Percentiles rank a stretch among this genome's conserved stretches.
Conservation (phyloP, 2,797 vertebrate species). For the Sebastes nivosus region DNA sequence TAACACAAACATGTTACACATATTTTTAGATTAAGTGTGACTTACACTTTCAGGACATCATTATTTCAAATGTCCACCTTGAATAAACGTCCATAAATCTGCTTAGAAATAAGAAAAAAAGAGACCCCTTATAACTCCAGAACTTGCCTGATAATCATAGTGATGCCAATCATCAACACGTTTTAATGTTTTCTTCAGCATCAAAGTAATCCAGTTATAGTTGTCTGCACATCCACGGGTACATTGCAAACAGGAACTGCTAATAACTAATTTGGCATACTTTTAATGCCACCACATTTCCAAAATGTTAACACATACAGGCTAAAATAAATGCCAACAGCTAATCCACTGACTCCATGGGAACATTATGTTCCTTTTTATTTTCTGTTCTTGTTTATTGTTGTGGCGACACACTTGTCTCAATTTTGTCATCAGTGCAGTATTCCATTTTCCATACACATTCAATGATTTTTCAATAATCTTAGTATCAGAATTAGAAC, state of each 20-base stretch:
- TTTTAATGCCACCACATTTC: neutral
- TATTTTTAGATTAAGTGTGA: neutral
- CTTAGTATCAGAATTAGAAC: neutral
- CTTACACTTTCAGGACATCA: neutral
- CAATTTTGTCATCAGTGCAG: neutral
- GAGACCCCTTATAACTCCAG: neutral
- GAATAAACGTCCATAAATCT: neutral
- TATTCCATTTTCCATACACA: no score
- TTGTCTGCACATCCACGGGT: fast-evolving
- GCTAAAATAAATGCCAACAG: neutral
- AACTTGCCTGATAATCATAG: neutral
- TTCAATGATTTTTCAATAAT: neutral
- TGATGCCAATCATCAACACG: neutral
- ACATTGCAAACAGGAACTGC: neutral
- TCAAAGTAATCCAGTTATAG: neutral
- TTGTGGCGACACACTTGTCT: neutral
- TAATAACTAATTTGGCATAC: neutral
- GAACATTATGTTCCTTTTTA: neutral
- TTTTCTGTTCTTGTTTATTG: neutral
- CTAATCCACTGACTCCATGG: neutral
- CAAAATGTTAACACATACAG: neutral
- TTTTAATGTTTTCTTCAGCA: neutral
- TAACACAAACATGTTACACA: neutral
- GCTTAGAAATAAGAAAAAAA: neutral
- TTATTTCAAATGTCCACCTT: neutral